phyloP scores from a whole-genome alignment of 2,888 invertebrate genomes.

The Euspilapteryx auroguttella region DNA sequence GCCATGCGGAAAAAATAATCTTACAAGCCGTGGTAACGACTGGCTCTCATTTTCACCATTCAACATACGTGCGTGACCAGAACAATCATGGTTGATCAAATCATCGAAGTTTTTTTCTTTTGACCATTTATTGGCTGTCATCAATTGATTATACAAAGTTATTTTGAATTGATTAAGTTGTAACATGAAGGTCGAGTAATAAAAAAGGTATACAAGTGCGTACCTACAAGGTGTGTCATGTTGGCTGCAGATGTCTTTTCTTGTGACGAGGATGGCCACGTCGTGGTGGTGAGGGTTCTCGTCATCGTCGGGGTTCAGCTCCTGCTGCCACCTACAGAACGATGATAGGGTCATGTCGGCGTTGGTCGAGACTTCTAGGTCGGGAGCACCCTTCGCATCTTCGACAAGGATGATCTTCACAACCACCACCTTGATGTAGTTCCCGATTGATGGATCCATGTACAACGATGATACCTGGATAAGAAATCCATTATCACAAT shows the following conservation, averaged over 20 bases:
- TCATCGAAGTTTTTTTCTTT: too few relatives aligned
- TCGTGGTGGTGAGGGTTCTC: slow-evolving; percentile 87
- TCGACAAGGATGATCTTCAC: slow-evolving; percentile 82
- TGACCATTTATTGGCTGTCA: slow-evolving; percentile 2
- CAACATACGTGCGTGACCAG: too few relatives aligned
- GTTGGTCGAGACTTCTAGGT: slow-evolving; percentile 74
- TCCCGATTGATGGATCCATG: slow-evolving; percentile 86
- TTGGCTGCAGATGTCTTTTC: slow-evolving; percentile 72
- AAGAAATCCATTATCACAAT: slow-evolving; percentile 7
- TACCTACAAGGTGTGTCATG: slow-evolving; percentile 59
- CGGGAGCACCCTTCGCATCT: slow-evolving; percentile 62
- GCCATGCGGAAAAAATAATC: too few relatives aligned
- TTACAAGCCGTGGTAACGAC: too few relatives aligned
- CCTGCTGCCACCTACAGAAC: slow-evolving; percentile 85
- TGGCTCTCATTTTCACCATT: too few relatives aligned
- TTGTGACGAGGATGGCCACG: slow-evolving; percentile 84
- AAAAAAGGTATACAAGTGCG: slow-evolving; percentile 14
- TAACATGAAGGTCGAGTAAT: background rate
- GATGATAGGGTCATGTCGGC: slow-evolving; percentile 82
- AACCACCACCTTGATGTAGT: slow-evolving; percentile 87
- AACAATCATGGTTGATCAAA: too few relatives aligned
- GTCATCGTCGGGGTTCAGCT: slow-evolving; percentile 74
- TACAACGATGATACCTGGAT: slow-evolving; percentile 73
- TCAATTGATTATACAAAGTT: too few relatives aligned
- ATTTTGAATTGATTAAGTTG: too few relatives aligned